Evolutionary conservation across 92 coral and sea anemone species (phyloP).

Genomic region (Meandrina meandrites): DNA sequence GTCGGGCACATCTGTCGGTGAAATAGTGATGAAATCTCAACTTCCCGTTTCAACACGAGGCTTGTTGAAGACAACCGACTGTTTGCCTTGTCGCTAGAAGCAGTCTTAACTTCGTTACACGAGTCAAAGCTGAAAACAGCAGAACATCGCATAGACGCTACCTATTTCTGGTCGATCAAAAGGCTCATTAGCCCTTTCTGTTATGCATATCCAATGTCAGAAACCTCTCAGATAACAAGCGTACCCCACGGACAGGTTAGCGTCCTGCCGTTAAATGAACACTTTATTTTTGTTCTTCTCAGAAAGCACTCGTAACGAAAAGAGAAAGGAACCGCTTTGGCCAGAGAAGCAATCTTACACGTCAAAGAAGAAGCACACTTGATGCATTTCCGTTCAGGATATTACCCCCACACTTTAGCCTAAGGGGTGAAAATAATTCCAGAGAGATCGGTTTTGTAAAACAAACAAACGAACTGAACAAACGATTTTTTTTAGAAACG

Average conservation of each 20-base stretch:
- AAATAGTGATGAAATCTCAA: background rate
- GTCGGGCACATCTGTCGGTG: background rate
- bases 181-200: background rate
- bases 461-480: background rate
- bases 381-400: constrained; percentile 33
- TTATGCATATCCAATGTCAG: no score
- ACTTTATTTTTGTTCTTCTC: constrained; percentile 16
- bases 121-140: background rate
- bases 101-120: background rate
- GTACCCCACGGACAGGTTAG: constrained; percentile 30
- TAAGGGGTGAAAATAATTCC: background rate
- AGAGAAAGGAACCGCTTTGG: background rate
- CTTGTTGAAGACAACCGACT: background rate
- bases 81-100: background rate
- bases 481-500: no score
- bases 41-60: background rate
- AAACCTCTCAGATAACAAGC: constrained; percentile 19
- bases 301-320: background rate
- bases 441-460: background rate
- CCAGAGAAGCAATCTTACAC: background rate
- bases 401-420: background rate
- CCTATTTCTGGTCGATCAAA: background rate
- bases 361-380: background rate
- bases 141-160: background rate
- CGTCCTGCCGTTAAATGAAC: constrained; percentile 23